Conservation (phyloP, 2,888 invertebrate genomes). For the Diaperis boleti region DNA sequence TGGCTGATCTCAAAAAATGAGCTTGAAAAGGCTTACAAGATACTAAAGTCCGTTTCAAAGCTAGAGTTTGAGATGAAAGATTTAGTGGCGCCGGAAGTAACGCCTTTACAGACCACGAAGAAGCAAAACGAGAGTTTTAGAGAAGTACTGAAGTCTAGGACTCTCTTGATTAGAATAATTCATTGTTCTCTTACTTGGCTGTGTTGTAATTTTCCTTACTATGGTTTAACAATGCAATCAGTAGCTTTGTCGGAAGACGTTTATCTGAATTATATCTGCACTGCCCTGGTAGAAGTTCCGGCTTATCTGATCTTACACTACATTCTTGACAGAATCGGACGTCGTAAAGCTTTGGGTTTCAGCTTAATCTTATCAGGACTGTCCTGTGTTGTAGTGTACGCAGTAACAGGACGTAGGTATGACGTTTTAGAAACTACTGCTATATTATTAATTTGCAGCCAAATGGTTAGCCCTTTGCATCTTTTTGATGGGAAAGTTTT, state of each 20-base stretch:
- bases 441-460: not conserved
- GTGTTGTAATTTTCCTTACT: constrained; percentile 81
- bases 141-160: constrained; percentile 69
- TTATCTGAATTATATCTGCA: constrained; percentile 79
- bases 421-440: not conserved
- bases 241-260: constrained; percentile 79
- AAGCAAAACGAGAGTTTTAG: constrained; percentile 47
- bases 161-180: constrained; percentile 69
- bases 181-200: constrained; percentile 82
- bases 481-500: constrained; percentile 52
- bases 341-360: constrained; percentile 73
- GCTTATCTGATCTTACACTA: constrained; percentile 75
- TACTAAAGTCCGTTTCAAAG: constrained; percentile 72
- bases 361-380: constrained; percentile 73
- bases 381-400: constrained; percentile 65
- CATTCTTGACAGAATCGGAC: constrained; percentile 73
- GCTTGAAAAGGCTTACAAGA: constrained; percentile 68
- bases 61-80: no score
- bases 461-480: constrained; percentile 12
- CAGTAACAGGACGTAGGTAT: not conserved
- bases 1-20: constrained; percentile 77
- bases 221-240: constrained; percentile 81
- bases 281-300: constrained; percentile 76
- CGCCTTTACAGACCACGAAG: constrained; percentile 13
- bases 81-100: constrained; percentile 60